phyloP scores from a whole-genome alignment of 35 echinoderm and acorn worm genomes.

The Heliocidaris erythrogramma region DNA sequence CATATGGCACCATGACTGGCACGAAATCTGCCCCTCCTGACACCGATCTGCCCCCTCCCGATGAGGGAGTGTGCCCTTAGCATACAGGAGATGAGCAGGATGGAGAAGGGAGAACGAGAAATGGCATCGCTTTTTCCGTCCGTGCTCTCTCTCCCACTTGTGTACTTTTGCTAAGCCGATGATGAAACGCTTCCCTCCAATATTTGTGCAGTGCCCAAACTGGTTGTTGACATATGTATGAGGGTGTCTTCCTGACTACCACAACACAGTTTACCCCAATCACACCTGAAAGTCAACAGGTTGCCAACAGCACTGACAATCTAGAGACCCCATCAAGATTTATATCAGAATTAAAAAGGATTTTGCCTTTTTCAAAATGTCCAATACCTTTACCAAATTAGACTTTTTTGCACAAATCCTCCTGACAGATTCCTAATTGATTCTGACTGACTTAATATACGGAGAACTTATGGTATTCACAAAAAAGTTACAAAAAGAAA shows the following conservation, averaged over 20 bases:
- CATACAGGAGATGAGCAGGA: background rate
- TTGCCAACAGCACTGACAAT: background rate
- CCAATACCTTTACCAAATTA: too few relatives aligned
- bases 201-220: slow-evolving; percentile 34
- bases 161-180: background rate
- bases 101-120: background rate
- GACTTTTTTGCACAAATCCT: too few relatives aligned
- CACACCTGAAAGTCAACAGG: background rate
- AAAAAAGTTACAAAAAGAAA: too few relatives aligned
- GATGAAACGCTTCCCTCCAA: slow-evolving; percentile 29
- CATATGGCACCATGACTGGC: slow-evolving; percentile 14
- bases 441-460: too few relatives aligned
- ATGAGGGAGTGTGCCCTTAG: background rate
- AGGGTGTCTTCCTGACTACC: slow-evolving; percentile 4
- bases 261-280: background rate
- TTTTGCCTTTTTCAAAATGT: too few relatives aligned
- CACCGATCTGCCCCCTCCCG: background rate
- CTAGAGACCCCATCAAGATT: too few relatives aligned
- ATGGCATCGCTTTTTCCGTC: background rate
- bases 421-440: too few relatives aligned
- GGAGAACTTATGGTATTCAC: too few relatives aligned
- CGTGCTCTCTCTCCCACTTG: slow-evolving; percentile 14
- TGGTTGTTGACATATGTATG: slow-evolving; percentile 23
- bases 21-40: background rate
- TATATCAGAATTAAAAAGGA: too few relatives aligned